phyloP scores from a whole-genome alignment of 2,113 vertebrate species.

The Brachyistius frenatus region DNA sequence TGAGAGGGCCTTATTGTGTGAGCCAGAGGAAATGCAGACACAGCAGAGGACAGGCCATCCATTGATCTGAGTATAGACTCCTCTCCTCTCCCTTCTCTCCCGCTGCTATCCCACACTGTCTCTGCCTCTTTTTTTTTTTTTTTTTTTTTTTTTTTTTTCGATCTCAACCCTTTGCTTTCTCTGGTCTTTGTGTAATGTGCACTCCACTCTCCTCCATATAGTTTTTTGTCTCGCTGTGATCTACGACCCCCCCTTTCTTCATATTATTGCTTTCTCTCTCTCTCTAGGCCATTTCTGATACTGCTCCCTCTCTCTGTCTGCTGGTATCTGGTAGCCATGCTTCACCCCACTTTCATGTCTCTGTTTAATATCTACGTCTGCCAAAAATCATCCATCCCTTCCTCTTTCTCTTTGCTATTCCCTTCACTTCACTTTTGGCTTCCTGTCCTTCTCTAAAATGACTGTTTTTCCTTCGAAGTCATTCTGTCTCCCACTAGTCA shows the following conservation, averaged over 20 bases:
- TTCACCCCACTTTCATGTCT: constrained; percentile 30
- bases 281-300: constrained; percentile 27
- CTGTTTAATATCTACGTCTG: constrained; percentile 28
- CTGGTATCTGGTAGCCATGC: constrained; percentile 15
- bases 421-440: constrained; percentile 12
- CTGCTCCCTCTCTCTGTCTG: constrained; percentile 26
- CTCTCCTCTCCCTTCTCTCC: constrained; percentile 52
- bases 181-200: constrained; percentile 48
- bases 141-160: background rate
- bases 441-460: constrained; percentile 10
- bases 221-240: constrained; percentile 53
- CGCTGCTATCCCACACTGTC: constrained; percentile 59
- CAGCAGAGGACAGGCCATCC: constrained; percentile 80
- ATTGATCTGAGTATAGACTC: constrained; percentile 73
- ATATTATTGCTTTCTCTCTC: constrained; percentile 34
- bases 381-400: constrained; percentile 32
- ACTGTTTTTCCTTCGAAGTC: background rate
- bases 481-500: background rate
- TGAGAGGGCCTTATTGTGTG: constrained; percentile 79
- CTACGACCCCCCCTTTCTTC: constrained; percentile 35
- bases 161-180: constrained; percentile 41
- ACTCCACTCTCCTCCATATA: constrained; percentile 36
- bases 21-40: constrained; percentile 83
- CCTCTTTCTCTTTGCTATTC: constrained; percentile 28
- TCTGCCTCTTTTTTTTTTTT: background rate